Percentiles rank a stretch among this genome's conserved stretches.
These are phyloP conservation scores for Eupithecia vulgata DNA, from an alignment of 2,888 invertebrate species.

Conservation along the genomic window DNA sequence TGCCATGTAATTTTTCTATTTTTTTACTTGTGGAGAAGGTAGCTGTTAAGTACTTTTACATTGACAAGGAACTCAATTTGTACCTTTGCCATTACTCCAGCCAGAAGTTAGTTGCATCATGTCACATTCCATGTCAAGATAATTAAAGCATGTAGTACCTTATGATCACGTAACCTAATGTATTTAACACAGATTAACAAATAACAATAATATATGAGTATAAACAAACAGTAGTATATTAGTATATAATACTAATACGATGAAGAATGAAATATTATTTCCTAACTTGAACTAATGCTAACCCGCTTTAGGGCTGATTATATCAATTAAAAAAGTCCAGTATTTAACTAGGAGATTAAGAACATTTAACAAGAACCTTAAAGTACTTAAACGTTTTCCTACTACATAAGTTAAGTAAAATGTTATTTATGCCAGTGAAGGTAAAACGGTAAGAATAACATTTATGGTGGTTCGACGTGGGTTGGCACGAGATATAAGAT, in stretches of 20 bases:
- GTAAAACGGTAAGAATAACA: neutral
- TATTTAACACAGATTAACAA: too few species aligned
- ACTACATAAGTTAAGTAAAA: neutral
- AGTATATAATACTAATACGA: too few species aligned
- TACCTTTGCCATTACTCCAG: neutral
- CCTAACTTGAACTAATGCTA: neutral
- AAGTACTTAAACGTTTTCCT: neutral
- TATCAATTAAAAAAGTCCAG: neutral
- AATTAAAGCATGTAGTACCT: neutral
- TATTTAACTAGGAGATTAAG: neutral
- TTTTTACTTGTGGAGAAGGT: neutral
- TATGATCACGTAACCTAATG: neutral
- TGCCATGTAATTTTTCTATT: neutral
- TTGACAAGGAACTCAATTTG: neutral
- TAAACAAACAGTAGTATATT: too few species aligned
- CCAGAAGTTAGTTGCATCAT: neutral
- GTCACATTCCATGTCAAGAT: neutral
- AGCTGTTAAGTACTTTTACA: neutral
- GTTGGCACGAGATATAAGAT: too few species aligned
- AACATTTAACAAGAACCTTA: neutral
- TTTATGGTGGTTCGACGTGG: too few species aligned
- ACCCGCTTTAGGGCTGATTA: neutral
- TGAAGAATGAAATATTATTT: neutral
- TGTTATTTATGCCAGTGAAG: neutral
- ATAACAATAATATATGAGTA: too few species aligned